Conservation (phyloP, 1,140 invertebrate species). For the Drosophila virilis region DNA sequence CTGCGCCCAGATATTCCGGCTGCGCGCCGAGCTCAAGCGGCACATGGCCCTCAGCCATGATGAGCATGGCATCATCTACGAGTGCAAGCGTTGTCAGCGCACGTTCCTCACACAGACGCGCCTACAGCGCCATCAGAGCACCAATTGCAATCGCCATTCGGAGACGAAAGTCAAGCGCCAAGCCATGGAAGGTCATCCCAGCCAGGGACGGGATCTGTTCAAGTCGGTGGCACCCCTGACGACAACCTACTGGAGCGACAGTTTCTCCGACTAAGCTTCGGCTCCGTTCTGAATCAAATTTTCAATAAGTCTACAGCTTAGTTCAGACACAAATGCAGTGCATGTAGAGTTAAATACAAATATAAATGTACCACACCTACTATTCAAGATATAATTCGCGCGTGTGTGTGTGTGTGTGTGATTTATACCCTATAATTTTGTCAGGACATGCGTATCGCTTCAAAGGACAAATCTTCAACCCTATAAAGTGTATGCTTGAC, state of each 20-base stretch:
- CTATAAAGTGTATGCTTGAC: too few relatives aligned
- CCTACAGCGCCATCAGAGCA: constrained; percentile 66
- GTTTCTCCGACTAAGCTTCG: constrained; percentile 83
- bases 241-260: constrained; percentile 85
- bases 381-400: background rate
- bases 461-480: too few relatives aligned
- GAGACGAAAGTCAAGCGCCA: constrained; percentile 45
- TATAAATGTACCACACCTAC: background rate
- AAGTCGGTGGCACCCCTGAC: constrained; percentile 84
- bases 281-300: background rate
- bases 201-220: constrained; percentile 81
- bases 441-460: too few relatives aligned
- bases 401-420: background rate
- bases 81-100: constrained; percentile 79
- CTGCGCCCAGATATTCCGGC: constrained; percentile 64
- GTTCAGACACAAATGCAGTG: constrained; percentile 15
- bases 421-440: background rate
- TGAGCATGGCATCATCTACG: constrained; percentile 68
- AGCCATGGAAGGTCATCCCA: constrained; percentile 32
- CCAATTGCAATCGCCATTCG: constrained; percentile 51
- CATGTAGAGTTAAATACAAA: constrained; percentile 10
- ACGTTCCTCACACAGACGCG: constrained; percentile 67
- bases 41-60: constrained; percentile 73
- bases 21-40: constrained; percentile 68
- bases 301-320: constrained; percentile 11